A percentile compares a stretch with the other conserved stretches of the same genome.
These are phyloP conservation scores for Berghia stephanieae DNA, from an alignment of 1,140 invertebrate genomes.

Conservation along the genomic window DNA sequence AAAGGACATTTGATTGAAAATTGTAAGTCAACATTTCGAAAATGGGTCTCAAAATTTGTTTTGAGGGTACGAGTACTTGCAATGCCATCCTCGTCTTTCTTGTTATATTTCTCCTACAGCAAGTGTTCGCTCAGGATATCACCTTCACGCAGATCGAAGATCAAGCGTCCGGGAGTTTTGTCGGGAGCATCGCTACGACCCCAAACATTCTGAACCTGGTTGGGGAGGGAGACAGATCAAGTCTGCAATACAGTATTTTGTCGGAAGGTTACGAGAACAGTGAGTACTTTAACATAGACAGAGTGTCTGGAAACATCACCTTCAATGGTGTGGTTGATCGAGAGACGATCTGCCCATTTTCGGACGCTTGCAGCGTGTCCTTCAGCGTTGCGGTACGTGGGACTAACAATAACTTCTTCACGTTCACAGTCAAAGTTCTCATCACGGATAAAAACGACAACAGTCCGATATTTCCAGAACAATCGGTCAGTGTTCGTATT, in stretches of 20 bases:
- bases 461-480: conserved; percentile 78
- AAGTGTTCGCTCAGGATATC: background rate
- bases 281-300: conserved; percentile 50
- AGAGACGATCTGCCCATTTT: conserved; percentile 37
- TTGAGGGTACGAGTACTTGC: background rate
- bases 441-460: conserved; percentile 89
- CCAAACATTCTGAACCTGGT: conserved; percentile 9
- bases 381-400: conserved; percentile 33
- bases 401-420: conserved; percentile 27
- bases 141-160: conserved; percentile 34
- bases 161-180: conserved; percentile 6
- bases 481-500: conserved; percentile 37
- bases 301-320: conserved; percentile 30
- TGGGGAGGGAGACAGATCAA: conserved; percentile 4
- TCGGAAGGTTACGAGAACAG: conserved; percentile 65
- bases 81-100: background rate
- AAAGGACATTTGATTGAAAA: background rate
- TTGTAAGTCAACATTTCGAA: background rate
- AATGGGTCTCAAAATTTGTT: background rate
- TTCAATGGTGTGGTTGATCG: conserved; percentile 36
- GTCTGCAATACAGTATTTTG: conserved; percentile 38
- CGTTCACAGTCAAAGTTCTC: conserved; percentile 40
- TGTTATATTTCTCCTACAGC: background rate
- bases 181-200: conserved; percentile 33
- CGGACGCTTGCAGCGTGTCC: conserved; percentile 39